These are phyloP conservation scores for Pocillopora damicornis DNA, from an alignment of 64 coral and sea anemone species.

Conservation along the genomic window DNA sequence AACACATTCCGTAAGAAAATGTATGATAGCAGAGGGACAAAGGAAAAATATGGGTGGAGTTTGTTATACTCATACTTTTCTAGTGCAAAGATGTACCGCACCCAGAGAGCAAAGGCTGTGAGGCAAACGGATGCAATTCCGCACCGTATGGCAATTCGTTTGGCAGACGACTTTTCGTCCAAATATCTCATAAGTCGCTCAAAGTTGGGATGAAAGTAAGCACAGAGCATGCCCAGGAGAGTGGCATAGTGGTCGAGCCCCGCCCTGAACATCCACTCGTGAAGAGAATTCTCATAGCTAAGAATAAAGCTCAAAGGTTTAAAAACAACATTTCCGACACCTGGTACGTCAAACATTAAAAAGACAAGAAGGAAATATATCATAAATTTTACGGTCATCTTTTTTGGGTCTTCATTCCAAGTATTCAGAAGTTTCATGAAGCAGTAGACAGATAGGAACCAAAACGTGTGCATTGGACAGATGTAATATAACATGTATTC, in stretches of 20 bases:
- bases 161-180: constrained; percentile 33
- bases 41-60: constrained; percentile 72
- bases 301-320: constrained; percentile 65
- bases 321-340: constrained; percentile 68
- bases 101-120: constrained; percentile 48
- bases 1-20: constrained; percentile 80
- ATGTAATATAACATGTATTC: constrained; percentile 97
- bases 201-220: constrained; percentile 74
- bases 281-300: constrained; percentile 68
- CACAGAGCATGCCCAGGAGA: constrained; percentile 76
- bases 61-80: constrained; percentile 81
- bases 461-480: constrained; percentile 93
- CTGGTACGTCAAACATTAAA: constrained; percentile 68
- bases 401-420: constrained; percentile 73
- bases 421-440: constrained; percentile 75
- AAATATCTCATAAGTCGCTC: constrained; percentile 53
- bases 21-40: constrained; percentile 70
- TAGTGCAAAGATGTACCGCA: constrained; percentile 59
- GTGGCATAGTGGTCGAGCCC: constrained; percentile 90
- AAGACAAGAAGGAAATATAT: constrained; percentile 68
- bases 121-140: constrained; percentile 37
- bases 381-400: constrained; percentile 72
- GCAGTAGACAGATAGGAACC: constrained; percentile 82
- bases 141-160: constrained; percentile 42
- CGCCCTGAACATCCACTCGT: constrained; percentile 94